Percentiles rank a stretch among this genome's conserved stretches.
phyloP scores from a whole-genome alignment of 2,113 vertebrate genomes.

The Alaudala cheleensis region DNA sequence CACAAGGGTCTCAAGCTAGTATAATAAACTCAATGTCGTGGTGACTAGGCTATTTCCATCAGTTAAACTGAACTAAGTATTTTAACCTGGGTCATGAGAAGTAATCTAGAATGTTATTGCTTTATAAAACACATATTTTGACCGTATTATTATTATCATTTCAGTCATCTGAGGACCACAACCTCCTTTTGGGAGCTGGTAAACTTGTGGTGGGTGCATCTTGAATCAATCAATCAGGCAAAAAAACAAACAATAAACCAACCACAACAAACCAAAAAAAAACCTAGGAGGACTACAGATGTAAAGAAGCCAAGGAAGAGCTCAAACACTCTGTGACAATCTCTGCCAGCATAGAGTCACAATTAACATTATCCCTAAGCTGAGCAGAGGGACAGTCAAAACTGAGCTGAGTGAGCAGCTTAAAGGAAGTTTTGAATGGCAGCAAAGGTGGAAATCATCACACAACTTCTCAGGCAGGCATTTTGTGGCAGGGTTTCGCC shows the following conservation, averaged over 20 bases:
- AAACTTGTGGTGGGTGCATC: background rate
- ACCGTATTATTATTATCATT: background rate
- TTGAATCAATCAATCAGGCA: background rate
- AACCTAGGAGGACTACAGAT: background rate
- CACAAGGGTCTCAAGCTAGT: background rate
- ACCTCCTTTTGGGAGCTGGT: accelerated
- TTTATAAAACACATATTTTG: background rate
- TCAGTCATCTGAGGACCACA: background rate
- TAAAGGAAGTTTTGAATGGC: background rate
- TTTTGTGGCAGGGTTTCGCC: background rate
- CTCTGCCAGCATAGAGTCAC: background rate
- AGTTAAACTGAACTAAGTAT: background rate
- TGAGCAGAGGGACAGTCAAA: background rate
- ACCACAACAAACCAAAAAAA: background rate
- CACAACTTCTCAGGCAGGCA: background rate
- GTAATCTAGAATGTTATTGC: background rate
- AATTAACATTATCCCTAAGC: background rate
- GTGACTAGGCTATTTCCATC: background rate
- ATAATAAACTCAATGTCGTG: background rate
- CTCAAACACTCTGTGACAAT: background rate
- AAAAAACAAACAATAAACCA: background rate
- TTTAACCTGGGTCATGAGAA: background rate
- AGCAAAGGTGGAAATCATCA: background rate
- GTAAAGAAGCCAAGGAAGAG: background rate
- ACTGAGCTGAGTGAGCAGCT: background rate